phyloP scores from a whole-genome alignment of 2,113 vertebrate genomes.

The Sminthopsis crassicaudata region DNA sequence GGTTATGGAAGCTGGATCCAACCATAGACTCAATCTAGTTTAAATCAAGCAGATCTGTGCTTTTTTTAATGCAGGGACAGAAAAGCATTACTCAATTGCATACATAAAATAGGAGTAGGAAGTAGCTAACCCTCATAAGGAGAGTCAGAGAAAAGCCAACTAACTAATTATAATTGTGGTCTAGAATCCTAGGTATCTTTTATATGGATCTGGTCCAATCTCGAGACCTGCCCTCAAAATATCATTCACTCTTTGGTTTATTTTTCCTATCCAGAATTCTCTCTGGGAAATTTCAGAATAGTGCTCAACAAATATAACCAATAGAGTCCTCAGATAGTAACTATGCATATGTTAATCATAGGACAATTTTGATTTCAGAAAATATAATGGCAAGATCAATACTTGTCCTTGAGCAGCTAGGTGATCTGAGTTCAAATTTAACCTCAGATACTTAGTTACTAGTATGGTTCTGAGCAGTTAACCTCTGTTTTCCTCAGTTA shows the following conservation, averaged over 20 bases:
- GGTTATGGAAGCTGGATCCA: background rate
- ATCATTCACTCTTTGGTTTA: background rate
- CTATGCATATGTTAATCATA: background rate
- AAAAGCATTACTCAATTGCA: background rate
- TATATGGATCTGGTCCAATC: background rate
- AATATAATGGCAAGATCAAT: background rate
- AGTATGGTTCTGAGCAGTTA: too few species aligned
- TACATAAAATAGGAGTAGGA: background rate
- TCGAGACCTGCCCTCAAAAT: background rate
- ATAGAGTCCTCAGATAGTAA: background rate
- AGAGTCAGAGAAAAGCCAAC: background rate
- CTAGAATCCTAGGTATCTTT: background rate
- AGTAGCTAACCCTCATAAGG: background rate
- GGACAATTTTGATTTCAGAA: background rate
- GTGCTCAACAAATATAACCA: background rate
- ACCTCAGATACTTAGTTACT: too few species aligned
- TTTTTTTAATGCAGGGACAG: background rate
- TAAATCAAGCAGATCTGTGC: background rate
- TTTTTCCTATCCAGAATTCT: background rate
- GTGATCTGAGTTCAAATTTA: too few species aligned
- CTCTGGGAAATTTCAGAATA: background rate
- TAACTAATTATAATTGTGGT: background rate
- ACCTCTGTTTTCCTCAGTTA: too few species aligned
- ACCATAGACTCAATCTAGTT: background rate
- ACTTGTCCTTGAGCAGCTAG: too few species aligned